Base-by-base conservation (phyloP, 2,888 invertebrate species). In the Tachystola acroxantha region DNA sequence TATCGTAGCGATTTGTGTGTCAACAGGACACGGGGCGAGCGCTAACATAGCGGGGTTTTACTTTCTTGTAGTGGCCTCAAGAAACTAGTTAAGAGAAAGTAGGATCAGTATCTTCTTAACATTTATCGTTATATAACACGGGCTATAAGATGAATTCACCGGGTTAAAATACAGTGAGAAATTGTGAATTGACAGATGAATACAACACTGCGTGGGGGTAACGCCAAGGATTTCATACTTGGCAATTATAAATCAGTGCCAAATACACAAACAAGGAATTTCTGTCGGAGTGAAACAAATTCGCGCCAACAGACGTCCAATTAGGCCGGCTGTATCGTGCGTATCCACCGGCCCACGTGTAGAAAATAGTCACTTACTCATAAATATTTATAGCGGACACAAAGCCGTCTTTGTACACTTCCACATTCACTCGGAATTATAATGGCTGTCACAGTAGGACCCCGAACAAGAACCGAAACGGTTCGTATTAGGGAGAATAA, bases 81-180 rank as follows among this genome's bases (percentile, higher is more conserved):
- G 75, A 82, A 82, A 81, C 79, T 76, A 81, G 81, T 81, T 79
- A 75, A 78, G 85, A 82, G 84, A 85, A 86, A 85, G 82, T 86
- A 80, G 81, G 79, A 77, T 79, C 72, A 70, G 74, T 71, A 73
- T 77, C 71, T 75, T 72, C 66, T 60, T 52, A 65, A 61, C 58
- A 66, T 75, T 75, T 76, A 76, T 73, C 64, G 62, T 78, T 77
- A 77, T 71, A 73, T 76, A 78, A 80, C 60, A 55, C 51, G 52
- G 50, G 51, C 51, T 50, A 50, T 48, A 33, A 10, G 12, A 27
- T 27, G 11, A 33, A 16, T 10, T 11, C 34, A 27, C 6, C 5
- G n/a, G n/a, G n/a, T n/a, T n/a, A n/a, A n/a, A 34, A 29, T 29
- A 6, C n/a, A 1, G 4, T 14, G 9, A 31, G 29, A 33, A 26